Base-by-base conservation (phyloP, 2,888 invertebrate genomes). In the Idaea biselata region DNA sequence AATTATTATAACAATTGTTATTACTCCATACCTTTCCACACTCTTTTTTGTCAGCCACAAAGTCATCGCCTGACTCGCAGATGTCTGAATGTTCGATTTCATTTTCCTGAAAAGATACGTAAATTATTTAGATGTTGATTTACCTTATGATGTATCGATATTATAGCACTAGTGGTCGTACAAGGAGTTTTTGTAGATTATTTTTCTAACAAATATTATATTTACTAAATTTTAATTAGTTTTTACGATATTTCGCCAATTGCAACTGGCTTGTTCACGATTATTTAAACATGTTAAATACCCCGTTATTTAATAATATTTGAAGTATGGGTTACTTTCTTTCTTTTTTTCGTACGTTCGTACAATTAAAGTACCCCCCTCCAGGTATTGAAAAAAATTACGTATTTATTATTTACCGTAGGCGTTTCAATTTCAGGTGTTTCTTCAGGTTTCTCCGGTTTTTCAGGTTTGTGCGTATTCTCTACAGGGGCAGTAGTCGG, bases 51-150 rank as follows among this genome's bases (percentile, higher is more conserved):
- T 88, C 88, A 11, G 87, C 81, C 44, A 89, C 77, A 63, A 91
- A 90, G 68, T 90, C 90, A 14, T 82, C 83, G 7, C 86, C 79
- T 4, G 82, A 79, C 56, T 73, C 83, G 75, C 91, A 91, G 16
- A 87, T 80, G 56, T 87, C 86, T 0, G 84, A 81, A 59, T 80
- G 85, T 58, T 89, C 88, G 18, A 93, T 84, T 76, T 93, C 93
- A 61, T 90, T 92, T 61, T 89, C 88, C 91, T 91, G 74, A 7
- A 74, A 80, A 67, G 66, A 59, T 59, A 60, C 58, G 58, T 2
- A 60, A 18, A 60, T 32, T 14, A 44, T 44, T 44, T 44, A 44
- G 5, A 25, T 44, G 11, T 11, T 44, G 44, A 44, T 44, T 44
- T 44, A 44, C 11, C 11, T 32, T 1, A 11, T 32, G 32, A 32